These are phyloP conservation scores for Caenorhabditis sp. DNA, from an alignment of 2,888 invertebrate species.

Conservation along the genomic window DNA sequence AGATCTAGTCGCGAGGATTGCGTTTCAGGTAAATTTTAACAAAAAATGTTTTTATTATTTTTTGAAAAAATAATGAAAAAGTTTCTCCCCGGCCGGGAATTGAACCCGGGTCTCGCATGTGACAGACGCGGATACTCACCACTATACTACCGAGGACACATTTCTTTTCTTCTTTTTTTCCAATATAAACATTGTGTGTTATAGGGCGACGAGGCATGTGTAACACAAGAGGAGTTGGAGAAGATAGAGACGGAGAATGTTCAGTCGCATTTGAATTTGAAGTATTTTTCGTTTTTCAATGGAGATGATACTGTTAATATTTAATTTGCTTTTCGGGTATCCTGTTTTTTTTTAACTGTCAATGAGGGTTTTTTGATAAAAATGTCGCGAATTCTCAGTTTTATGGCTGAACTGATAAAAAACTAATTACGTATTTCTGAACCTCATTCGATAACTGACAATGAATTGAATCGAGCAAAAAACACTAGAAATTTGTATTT, in stretches of 20 bases:
- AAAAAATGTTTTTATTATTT: too few species aligned
- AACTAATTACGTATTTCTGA: too few species aligned
- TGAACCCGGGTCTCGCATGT: conserved; percentile 69
- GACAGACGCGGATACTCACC: conserved; percentile 69
- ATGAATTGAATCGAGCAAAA: too few species aligned
- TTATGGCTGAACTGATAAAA: too few species aligned
- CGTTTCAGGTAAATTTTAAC: conserved; percentile 39
- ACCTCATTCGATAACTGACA: too few species aligned
- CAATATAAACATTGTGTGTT: conserved; percentile 17
- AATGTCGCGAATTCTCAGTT: too few species aligned
- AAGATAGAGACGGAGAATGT: conserved; percentile 41
- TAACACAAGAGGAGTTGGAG: conserved; percentile 16
- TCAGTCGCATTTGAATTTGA: conserved; percentile 41
- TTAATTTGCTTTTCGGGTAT: not conserved
- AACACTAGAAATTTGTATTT: too few species aligned
- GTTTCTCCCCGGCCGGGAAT: conserved; percentile 69
- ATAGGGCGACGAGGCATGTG: conserved; percentile 52
- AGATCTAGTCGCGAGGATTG: conserved; percentile 3
- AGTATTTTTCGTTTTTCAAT: conserved; percentile 64
- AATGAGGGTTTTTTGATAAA: too few species aligned
- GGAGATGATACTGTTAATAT: conserved; percentile 69
- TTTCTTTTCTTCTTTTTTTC: not conserved
- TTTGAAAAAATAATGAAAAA: too few species aligned
- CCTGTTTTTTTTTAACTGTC: too few species aligned
- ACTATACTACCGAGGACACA: conserved; percentile 66